Conservation (phyloP, 2,797 vertebrate species). For the Phrynocephalus forsythii region DNA sequence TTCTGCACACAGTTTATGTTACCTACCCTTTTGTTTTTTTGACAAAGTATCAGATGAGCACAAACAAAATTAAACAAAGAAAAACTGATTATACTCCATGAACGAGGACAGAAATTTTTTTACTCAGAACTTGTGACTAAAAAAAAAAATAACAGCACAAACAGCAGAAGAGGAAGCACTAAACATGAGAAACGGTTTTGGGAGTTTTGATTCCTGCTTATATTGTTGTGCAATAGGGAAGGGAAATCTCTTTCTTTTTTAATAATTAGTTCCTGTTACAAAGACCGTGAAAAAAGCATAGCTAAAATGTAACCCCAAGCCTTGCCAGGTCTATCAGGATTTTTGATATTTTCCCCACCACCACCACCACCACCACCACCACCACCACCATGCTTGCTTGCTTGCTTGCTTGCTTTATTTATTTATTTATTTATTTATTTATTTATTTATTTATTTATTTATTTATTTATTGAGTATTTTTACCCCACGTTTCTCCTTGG, state of each 20-base stretch:
- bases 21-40: conserved; percentile 65
- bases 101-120: background rate
- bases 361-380: no score
- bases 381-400: no score
- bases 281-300: background rate
- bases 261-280: background rate
- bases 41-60: conserved; percentile 69
- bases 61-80: conserved; percentile 58
- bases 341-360: no score
- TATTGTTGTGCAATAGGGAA: conserved; percentile 65
- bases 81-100: conserved; percentile 70
- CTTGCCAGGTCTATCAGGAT: background rate
- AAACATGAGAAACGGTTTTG: conserved; percentile 67
- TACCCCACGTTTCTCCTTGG: no score
- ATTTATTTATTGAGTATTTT: no score
- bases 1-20: conserved; percentile 46
- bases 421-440: no score
- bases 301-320: background rate
- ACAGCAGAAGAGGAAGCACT: conserved; percentile 77
- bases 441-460: no score
- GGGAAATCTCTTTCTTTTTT: conserved; percentile 1
- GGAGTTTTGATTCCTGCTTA: conserved; percentile 74
- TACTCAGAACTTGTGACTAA: conserved; percentile 71
- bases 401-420: no score
- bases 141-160: conserved; percentile 57